Base-by-base conservation (phyloP, 2,888 invertebrate genomes). In the Tanaodytes sp. region DNA sequence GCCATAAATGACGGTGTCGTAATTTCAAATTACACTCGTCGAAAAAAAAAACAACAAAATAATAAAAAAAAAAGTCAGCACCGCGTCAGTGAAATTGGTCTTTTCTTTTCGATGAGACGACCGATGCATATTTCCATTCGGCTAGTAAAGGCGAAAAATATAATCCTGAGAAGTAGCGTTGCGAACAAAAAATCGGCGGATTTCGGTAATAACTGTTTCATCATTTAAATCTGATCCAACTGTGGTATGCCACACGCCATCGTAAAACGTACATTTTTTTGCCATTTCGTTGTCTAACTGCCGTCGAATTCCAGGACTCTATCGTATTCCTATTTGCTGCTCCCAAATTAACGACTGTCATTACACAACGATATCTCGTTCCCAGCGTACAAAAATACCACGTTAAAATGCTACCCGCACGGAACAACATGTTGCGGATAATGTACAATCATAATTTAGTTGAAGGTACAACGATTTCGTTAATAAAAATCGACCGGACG, bases 181-280 rank as follows among this genome's bases (percentile, higher is more conserved):
- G n/a, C n/a, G n/a, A n/a, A n/a, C n/a, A n/a, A n/a, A n/a, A n/a
- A n/a, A n/a, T n/a, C n/a, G n/a, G n/a, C n/a, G n/a, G n/a, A n/a
- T 57, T 68, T 39, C 52, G 51, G 57, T 61, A 58, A 64, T 71
- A 71, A 71, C 71, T 68, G 67, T 67, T 68, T 57, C 71, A 61
- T 71, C 67, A 68, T 71, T 71, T 68, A 71, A 71, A 64, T 64
- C 61, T 63, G 46, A 51, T 51, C 49, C 54, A 48, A 55, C 31
- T 64, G 67, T 39, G 67, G 71, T 57, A 66, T 16, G 42, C 66
- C 59, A 30, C 46, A 40, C 42, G 46, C 52, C 49, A 31, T 59
- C 66, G 31, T 71, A 67, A 71, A 71, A 66, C 45, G 43, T 59
- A 31, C 18, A 23, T 57, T 48, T 63, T 64, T 68, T 71, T 42